A percentile compares a stretch with the other conserved stretches of the same genome.
phyloP scores from a whole-genome alignment of 1,140 invertebrate species.

The Drosophila tristis region DNA sequence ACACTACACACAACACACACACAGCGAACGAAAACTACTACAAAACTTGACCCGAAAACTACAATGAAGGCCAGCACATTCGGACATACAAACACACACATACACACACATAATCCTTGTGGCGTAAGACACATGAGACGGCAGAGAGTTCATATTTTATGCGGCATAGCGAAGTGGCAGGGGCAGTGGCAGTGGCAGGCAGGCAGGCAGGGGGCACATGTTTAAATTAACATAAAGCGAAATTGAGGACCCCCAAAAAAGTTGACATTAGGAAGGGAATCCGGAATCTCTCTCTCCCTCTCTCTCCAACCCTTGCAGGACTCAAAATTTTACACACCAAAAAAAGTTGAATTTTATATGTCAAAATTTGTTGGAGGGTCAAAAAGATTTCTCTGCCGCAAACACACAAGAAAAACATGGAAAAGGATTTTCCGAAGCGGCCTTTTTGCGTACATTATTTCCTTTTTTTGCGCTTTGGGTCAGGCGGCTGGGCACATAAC shows the following conservation, averaged over 20 bases:
- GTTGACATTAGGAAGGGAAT: constrained; percentile 66
- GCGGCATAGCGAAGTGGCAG: constrained; percentile 55
- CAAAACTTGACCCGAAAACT: constrained; percentile 74
- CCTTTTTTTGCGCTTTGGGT: constrained; percentile 46
- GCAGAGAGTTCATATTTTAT: constrained; percentile 74
- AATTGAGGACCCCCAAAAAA: constrained; percentile 70
- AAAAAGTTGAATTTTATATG: constrained; percentile 76
- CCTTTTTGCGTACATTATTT: constrained; percentile 65
- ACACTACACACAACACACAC: constrained; percentile 40
- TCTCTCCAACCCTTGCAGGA: constrained; percentile 23
- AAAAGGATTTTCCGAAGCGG: constrained; percentile 70
- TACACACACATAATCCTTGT: constrained; percentile 15
- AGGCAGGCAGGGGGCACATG: constrained; percentile 58
- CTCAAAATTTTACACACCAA: constrained; percentile 70
- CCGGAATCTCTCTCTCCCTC: background rate
- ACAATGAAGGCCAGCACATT: constrained; percentile 50
- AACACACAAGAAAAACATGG: constrained; percentile 19
- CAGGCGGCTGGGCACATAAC: constrained; percentile 63
- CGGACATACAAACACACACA: constrained; percentile 23
- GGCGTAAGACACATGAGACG: background rate
- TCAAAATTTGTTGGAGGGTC: constrained; percentile 18
- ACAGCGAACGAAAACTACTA: constrained; percentile 51
- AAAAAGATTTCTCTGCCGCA: constrained; percentile 36
- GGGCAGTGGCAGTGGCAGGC: too few relatives aligned
- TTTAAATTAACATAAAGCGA: constrained; percentile 83